A percentile compares a stretch with the other conserved stretches of the same genome.
Evolutionary conservation across 2,113 vertebrate species (phyloP).

Genomic region (Solea senegalensis): DNA sequence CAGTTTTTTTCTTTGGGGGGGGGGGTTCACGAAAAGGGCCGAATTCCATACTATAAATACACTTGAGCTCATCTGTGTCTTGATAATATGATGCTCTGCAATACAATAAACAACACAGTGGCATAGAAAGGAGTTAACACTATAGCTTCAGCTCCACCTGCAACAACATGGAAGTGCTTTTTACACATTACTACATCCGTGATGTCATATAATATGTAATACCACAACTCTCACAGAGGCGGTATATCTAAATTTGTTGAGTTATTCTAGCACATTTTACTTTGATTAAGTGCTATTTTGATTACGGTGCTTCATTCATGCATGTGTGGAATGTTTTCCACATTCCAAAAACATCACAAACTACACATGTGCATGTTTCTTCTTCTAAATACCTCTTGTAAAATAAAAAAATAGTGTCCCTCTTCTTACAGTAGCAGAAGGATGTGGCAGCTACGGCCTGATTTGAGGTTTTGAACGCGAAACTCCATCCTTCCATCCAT

Average conservation of each 20-base stretch:
- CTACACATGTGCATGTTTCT: not conserved
- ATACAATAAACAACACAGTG: too few species aligned
- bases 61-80: too few species aligned
- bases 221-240: not conserved
- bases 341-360: too few species aligned
- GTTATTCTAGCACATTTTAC: not conserved
- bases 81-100: too few species aligned
- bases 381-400: not conserved
- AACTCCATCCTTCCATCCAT: constrained; percentile 54
- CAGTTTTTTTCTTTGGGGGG: too few species aligned
- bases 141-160: not conserved
- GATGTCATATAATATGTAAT: not conserved
- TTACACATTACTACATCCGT: not conserved
- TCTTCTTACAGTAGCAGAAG: not conserved
- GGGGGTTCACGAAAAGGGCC: too few species aligned
- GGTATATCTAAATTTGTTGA: too few species aligned
- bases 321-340: too few species aligned
- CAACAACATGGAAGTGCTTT: not conserved
- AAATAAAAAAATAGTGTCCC: not conserved
- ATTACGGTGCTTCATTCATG: too few species aligned
- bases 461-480: constrained; percentile 28
- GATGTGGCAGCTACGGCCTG: not conserved
- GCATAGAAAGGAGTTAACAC: not conserved
- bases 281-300: not conserved
- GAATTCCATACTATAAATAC: too few species aligned